Base-by-base conservation (phyloP, 2,113 vertebrate genomes). In the Atlantisia rogersi region DNA sequence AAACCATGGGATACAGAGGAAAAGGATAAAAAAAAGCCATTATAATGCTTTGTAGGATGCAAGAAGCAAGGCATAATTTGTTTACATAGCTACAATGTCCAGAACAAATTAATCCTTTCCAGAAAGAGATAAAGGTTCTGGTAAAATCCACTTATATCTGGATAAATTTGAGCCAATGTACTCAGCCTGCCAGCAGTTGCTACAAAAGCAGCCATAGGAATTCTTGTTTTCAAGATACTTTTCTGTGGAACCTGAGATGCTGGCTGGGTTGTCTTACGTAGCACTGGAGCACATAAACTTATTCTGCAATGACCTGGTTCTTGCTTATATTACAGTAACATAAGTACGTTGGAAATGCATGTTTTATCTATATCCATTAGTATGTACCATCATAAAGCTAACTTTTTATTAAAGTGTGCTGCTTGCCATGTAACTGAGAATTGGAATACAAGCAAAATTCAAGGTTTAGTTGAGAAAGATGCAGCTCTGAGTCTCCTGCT, bases 71-170 rank as follows among this genome's bases (percentile, higher is more conserved):
- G 37, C 7, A 32, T 32, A 60, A 53, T 88, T 81, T 6, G 86
- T 86, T 79, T 62, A 69, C 31, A 48, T 37, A 73, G 60, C 60
- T 40, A 55, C 25, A 48, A 71, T 2, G 7, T 29, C n/a, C 86
- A 87, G 65, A 92, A 86, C 6, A 74, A 90, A 55, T 65, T 79
- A 83, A 86, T 81, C 42, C 29, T 90, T 71, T 17, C 67, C 78
- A 64, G 35, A 88, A 90, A 90, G 37, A 93, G 22, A 62, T 52
- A 35, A 32, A 94, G 90, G 39, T 64, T 91, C 39, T 81, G 29
- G 8, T 48, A 80, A 82, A 92, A 87, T 74, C 28, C 39, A 63
- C 20, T 68, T 48, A 31, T 29, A 22, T 16, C 3, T 14, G 24
- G 39, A 48, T 75, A 60, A 62, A 84, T 60, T 24, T 74, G 35